Evolutionary conservation across 2,888 invertebrate genomes (phyloP).

Genomic region (Melinopterus prodromus): DNA sequence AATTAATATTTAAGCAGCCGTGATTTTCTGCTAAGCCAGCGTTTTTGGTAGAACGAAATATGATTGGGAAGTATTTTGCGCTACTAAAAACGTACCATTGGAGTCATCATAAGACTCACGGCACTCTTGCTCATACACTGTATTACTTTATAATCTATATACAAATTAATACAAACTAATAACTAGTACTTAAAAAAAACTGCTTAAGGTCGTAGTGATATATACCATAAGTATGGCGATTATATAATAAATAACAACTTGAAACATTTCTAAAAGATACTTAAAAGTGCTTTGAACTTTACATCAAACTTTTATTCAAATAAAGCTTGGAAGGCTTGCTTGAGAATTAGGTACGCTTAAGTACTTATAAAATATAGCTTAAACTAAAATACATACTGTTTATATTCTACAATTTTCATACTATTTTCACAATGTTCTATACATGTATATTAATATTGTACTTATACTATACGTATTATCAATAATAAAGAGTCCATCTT

Average conservation of each 20-base stretch:
- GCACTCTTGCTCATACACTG: constrained; percentile 16
- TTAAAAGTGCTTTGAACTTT: constrained; percentile 22
- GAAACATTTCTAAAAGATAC: constrained; percentile 10
- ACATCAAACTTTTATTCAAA: constrained; percentile 20
- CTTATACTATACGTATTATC: constrained; percentile 6
- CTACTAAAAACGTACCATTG: not conserved
- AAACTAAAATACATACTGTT: constrained; percentile 20
- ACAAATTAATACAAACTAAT: constrained; percentile 10
- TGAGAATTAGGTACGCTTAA: constrained; percentile 9
- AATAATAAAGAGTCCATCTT: constrained; percentile 25
- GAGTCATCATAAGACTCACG: not conserved
- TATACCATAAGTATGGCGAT: not conserved
- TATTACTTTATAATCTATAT: not conserved
- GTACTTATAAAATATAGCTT: constrained; percentile 20
- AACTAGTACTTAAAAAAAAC: not conserved
- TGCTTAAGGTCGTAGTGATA: constrained; percentile 18
- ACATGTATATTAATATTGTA: constrained; percentile 24
- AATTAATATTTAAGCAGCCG: constrained; percentile 39
- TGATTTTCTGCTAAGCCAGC: not conserved
- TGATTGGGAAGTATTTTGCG: constrained; percentile 60
- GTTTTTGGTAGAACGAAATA: constrained; percentile 53
- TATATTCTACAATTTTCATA: constrained; percentile 27
- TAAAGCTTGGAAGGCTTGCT: constrained; percentile 14
- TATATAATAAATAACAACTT: constrained; percentile 13
- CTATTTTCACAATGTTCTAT: constrained; percentile 25